Evolutionary conservation across 2,797 vertebrate species (phyloP).

Genomic region (Nyctalus aviator): DNA sequence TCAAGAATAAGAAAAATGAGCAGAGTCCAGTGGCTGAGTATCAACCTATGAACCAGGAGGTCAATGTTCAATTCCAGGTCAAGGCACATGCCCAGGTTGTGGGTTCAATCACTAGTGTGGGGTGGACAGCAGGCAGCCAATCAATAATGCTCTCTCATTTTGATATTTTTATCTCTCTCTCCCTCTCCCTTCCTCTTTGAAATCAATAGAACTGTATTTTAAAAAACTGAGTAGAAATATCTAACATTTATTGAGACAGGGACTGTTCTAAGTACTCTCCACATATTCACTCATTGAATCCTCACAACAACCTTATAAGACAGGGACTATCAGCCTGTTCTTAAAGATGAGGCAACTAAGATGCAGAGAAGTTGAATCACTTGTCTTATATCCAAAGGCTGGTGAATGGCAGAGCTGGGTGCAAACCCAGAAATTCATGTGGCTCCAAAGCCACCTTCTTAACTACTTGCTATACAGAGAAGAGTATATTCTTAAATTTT

Average conservation of each 20-base stretch:
- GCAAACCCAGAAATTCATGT: slow-evolving; percentile 19
- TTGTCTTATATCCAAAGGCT: background rate
- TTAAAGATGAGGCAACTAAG: background rate
- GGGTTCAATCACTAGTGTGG: too few species aligned
- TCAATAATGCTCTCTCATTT: too few species aligned
- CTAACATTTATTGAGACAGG: background rate
- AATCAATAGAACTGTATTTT: too few species aligned
- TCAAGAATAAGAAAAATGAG: background rate
- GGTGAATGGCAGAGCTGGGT: slow-evolving; percentile 1
- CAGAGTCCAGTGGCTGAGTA: background rate
- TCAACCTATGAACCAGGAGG: too few species aligned
- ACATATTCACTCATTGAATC: background rate
- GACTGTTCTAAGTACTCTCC: background rate
- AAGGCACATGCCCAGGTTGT: too few species aligned
- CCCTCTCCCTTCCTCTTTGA: too few species aligned
- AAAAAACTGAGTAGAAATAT: background rate
- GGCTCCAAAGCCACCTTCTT: background rate
- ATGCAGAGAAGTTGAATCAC: background rate
- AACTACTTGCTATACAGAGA: background rate
- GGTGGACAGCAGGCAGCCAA: too few species aligned
- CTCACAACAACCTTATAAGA: background rate
- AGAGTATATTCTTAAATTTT: background rate
- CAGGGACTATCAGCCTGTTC: background rate
- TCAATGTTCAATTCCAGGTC: too few species aligned
- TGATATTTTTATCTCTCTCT: too few species aligned